These are phyloP conservation scores for Diaphora mendica DNA, from an alignment of 2,888 invertebrate genomes.

Conservation along the genomic window DNA sequence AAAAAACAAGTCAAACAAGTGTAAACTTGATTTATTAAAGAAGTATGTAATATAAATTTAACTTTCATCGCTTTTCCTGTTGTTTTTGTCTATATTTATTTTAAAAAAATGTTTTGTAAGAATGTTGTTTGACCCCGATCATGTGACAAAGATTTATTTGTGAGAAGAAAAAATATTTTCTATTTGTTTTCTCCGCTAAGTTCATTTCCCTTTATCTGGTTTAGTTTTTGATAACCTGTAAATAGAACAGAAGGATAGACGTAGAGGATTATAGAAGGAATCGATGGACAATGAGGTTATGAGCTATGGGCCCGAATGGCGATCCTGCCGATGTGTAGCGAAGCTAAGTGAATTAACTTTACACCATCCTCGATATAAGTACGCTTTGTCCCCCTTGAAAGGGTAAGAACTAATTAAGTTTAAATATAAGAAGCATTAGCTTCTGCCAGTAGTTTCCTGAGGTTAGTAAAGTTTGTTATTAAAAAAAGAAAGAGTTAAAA, in stretches of 20 bases:
- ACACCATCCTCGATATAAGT: slow-evolving; percentile 12
- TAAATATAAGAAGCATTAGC: no score
- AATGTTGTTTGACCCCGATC: slow-evolving; percentile 41
- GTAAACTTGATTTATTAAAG: not conserved
- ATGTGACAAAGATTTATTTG: slow-evolving; percentile 35
- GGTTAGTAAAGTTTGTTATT: no score
- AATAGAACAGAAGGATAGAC: slow-evolving; percentile 54
- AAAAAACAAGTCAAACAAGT: not conserved
- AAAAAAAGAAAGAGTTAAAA: no score
- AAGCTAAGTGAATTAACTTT: slow-evolving; percentile 34
- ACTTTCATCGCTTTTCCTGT: slow-evolving; percentile 9
- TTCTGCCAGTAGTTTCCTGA: no score
- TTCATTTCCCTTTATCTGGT: slow-evolving; percentile 41
- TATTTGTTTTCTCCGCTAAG: slow-evolving; percentile 40
- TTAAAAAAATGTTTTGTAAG: slow-evolving; percentile 25
- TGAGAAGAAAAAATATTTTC: slow-evolving; percentile 27
- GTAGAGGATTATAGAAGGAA: slow-evolving; percentile 64
- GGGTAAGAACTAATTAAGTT: not conserved
- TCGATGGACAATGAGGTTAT: slow-evolving; percentile 77
- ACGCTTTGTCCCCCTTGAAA: not conserved
- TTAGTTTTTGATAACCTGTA: slow-evolving; percentile 43
- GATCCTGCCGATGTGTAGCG: slow-evolving; percentile 20
- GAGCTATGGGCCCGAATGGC: slow-evolving; percentile 62
- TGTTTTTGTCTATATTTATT: slow-evolving; percentile 19
- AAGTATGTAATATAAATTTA: not conserved